Conservation (phyloP, 2,888 invertebrate species). For the Acronicta leporina region DNA sequence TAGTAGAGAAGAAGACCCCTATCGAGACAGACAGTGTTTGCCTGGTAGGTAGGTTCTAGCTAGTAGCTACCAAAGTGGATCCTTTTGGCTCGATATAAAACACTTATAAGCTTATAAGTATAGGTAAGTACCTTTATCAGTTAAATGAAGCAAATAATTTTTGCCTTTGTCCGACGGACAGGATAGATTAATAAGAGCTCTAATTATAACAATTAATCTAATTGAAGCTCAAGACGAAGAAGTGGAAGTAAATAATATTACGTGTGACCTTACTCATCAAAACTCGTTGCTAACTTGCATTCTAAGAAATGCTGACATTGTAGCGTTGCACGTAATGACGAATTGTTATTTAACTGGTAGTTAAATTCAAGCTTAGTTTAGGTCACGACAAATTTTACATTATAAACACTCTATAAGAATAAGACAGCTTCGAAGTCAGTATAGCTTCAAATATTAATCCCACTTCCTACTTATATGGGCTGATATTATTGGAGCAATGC, state of each 20-base stretch:
- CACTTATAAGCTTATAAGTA: too few species aligned
- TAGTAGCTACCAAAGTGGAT: too few species aligned
- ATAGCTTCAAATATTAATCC: conserved; percentile 34
- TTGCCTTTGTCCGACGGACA: conserved; percentile 23
- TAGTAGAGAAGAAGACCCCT: too few species aligned
- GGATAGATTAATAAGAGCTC: conserved; percentile 41
- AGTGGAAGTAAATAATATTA: conserved; percentile 35
- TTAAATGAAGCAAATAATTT: background rate
- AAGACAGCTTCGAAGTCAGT: background rate
- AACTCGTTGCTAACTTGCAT: conserved; percentile 9
- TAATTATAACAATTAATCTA: conserved; percentile 54
- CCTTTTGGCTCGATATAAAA: too few species aligned
- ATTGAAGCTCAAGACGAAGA: conserved; percentile 40
- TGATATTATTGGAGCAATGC: conserved; percentile 37
- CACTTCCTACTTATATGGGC: conserved; percentile 38
- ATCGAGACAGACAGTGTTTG: too few species aligned
- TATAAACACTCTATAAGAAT: too few species aligned
- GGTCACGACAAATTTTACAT: background rate
- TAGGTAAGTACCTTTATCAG: too few species aligned
- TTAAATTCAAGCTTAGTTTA: background rate
- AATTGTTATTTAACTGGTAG: background rate
- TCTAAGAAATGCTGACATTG: conserved; percentile 8
- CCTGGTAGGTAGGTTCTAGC: too few species aligned
- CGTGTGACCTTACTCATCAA: conserved; percentile 28
- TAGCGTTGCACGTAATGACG: background rate